phyloP scores from a whole-genome alignment of 2,797 vertebrate genomes.

The Phylloscopus collybita region DNA sequence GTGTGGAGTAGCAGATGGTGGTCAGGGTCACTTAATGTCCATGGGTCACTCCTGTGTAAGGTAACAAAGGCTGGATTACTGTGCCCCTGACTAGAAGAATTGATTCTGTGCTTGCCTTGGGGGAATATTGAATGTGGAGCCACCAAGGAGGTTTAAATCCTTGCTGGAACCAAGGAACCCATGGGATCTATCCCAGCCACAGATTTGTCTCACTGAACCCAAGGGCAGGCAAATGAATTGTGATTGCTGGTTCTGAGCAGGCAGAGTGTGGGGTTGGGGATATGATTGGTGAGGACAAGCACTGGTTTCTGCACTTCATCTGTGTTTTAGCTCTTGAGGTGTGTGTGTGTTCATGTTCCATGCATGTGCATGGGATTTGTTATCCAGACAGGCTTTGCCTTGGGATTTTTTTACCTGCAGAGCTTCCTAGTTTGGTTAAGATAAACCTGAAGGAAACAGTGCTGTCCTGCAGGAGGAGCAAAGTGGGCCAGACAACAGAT shows the following conservation, averaged over 20 bases:
- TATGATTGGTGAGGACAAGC: background rate
- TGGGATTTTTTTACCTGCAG: background rate
- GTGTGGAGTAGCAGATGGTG: background rate
- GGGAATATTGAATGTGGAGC: background rate
- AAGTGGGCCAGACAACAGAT: background rate
- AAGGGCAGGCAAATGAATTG: constrained; percentile 1
- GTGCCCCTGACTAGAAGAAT: background rate
- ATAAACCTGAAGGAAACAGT: background rate
- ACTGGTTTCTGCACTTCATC: constrained; percentile 7
- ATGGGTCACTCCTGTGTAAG: background rate
- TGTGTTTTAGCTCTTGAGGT: background rate
- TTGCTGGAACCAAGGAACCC: background rate
- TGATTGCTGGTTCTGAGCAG: constrained; percentile 39
- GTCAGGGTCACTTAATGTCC: background rate
- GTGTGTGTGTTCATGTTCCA: background rate
- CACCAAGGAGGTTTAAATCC: background rate
- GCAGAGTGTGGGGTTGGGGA: background rate
- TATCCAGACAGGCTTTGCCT: background rate
- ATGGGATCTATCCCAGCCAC: background rate
- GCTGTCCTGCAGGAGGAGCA: background rate
- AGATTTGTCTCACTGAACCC: background rate
- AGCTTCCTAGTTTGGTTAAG: background rate
- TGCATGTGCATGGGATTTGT: background rate
- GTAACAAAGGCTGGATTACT: background rate
- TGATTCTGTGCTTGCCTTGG: background rate